These are phyloP conservation scores for Mico argentatus DNA, from an alignment of 2,797 vertebrate species.

Conservation along the genomic window DNA sequence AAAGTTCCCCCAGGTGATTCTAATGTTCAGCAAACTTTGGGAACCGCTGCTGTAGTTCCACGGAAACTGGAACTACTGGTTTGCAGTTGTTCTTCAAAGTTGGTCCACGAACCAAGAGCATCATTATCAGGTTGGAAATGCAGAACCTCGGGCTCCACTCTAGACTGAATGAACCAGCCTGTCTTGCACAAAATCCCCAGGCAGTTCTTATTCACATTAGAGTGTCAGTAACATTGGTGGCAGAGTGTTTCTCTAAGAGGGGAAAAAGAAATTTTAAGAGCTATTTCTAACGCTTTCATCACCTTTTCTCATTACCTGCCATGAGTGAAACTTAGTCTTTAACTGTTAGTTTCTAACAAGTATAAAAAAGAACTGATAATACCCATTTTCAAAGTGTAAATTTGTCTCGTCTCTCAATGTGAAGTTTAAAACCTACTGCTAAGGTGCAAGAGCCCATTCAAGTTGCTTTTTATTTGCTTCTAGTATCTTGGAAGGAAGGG, in stretches of 20 bases:
- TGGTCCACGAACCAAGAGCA: not conserved
- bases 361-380: conserved; percentile 20
- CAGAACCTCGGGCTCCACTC: not conserved
- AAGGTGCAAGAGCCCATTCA: not conserved
- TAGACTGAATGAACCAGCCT: not conserved
- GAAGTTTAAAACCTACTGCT: not conserved
- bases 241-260: not conserved
- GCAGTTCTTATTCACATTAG: not conserved
- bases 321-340: not conserved
- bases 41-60: not conserved
- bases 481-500: not conserved
- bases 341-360: not conserved
- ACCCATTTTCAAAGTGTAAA: not conserved
- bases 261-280: not conserved
- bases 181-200: not conserved
- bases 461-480: not conserved
- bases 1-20: not conserved
- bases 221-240: not conserved
- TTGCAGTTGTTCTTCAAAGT: not conserved
- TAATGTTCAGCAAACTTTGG: not conserved
- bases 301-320: not conserved
- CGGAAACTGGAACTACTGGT: not conserved
- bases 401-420: not conserved
- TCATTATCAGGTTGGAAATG: not conserved
- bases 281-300: not conserved